Evolutionary conservation across 2,113 vertebrate genomes (phyloP), one percentile per base, ranked within the genome.

Genomic region (Cinclus cinclus): DNA sequence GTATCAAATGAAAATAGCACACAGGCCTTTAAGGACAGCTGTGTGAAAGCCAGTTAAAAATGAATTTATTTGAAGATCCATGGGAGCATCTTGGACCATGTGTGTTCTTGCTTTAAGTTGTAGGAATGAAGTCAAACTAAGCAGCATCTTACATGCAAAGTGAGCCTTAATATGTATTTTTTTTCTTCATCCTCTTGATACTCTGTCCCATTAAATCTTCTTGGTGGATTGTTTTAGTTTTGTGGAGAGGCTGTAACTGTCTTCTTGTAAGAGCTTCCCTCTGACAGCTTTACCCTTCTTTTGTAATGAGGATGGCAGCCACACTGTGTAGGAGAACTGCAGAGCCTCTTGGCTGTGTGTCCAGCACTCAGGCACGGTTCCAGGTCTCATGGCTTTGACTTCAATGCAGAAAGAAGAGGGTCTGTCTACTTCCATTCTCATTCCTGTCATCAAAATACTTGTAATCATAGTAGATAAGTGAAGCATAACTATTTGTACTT

Each of bases 31-130:
- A 94, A 95, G 90, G 59, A 71, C 69, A 89, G 58, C 52, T 95
- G 35, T 20, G 49, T 96, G 76, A 89, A 97, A 96, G 60, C 80
- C 91, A 95, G 89, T 96, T 97, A 92, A 96, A 69, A 93, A 89
- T 50, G 28, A 56, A 94, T 83, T 75, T 63, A 33, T 97, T 95
- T 96, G 83, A 55, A 37, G n/a, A 94, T 95, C 81, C 47, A 41
- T 81, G 42, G 59, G 18, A 90, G 60, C 31, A 70, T 11, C 33
- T 69, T 76, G 86, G 64, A 77, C 63, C 35, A 39, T 94, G 42
- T 89, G 31, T 92, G 39, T 76, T 91, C 59, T 74, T 60, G 33
- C 27, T 71, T 80, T 28, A 89, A 42, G 39, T 42, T 77, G 41
- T 63, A 78, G 68, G 30, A 56, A 39, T 64, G 27, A 81, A 92